Evolutionary conservation across 2,797 vertebrate genomes (phyloP), one percentile per base, ranked within the genome.

Genomic region (Channallabes apus): DNA sequence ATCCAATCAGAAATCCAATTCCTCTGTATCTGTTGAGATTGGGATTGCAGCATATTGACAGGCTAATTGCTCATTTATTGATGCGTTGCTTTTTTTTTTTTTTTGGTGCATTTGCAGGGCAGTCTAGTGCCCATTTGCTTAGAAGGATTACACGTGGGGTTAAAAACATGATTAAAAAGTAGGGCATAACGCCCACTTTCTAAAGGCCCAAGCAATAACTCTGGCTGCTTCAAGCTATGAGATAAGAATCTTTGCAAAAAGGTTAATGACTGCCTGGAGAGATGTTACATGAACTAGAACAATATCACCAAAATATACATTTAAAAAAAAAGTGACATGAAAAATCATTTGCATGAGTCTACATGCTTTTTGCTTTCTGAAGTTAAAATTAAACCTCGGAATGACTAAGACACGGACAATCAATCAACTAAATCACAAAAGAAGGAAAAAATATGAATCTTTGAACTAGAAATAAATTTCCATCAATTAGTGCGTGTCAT

Each of bases 11-110:
- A 93, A 93, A 94, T 93, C 90, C 91, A 90, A 93, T 94, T 93
- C 82, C 88, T 91, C 86, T 88, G 91, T 92, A 95, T 94, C 91
- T 89, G 92, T 93, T 92, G 89, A 93, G 93, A 93, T 90, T 91
- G 89, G 88, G 93, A 93, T 92, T 92, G 92, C 91, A 88, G 90
- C 87, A 87, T 94, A 95, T 94, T 92, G 94, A 95, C 90, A 90
- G 77, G 92, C 93, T 95, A 95, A 95, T 94, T 94, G 94, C 91
- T 91, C 86, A 1, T 87, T 86, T 93, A 95, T 95, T 87, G 93
- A 95, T 89, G 92, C 91, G 91, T 90, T 91, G 91, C 88, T 51
- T 41, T 79, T 80, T 65, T 65, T 67, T 67, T 65, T 67, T 32
- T 67, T 67, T 90, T 93, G 94, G 92, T 93, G 92, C 92, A 91